These are phyloP conservation scores for Matsumyia berberina DNA, from an alignment of 2,888 invertebrate species.

Conservation along the genomic window DNA sequence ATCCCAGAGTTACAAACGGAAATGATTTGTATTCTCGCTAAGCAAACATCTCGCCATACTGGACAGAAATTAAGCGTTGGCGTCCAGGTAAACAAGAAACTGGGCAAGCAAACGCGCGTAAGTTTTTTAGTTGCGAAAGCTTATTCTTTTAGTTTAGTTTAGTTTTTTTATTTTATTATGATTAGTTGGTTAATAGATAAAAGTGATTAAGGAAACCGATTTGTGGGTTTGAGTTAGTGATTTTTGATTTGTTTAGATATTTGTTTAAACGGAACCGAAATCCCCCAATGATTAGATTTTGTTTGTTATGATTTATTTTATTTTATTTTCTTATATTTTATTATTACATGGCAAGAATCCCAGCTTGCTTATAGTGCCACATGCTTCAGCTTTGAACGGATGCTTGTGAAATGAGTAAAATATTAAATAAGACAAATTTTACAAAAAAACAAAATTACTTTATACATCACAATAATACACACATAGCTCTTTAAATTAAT, in stretches of 20 bases:
- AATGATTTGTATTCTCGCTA: slow-evolving; percentile 94
- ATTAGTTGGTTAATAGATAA: slow-evolving; percentile 24
- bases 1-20: slow-evolving; percentile 96
- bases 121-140: slow-evolving; percentile 87
- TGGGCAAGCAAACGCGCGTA: slow-evolving; percentile 87
- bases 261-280: slow-evolving; percentile 19
- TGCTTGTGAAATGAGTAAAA: slow-evolving; percentile 47
- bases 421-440: slow-evolving; percentile 25
- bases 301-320: slow-evolving; percentile 1
- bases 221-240: slow-evolving; percentile 16
- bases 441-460: slow-evolving; percentile 30
- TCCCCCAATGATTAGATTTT: slow-evolving; percentile 26
- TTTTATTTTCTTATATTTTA: slow-evolving; percentile 3
- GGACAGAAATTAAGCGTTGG: slow-evolving; percentile 92
- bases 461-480: slow-evolving; percentile 31
- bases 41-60: slow-evolving; percentile 95
- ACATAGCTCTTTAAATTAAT: not conserved
- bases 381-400: slow-evolving; percentile 57
- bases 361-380: slow-evolving; percentile 54
- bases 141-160: slow-evolving; percentile 80
- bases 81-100: slow-evolving; percentile 92
- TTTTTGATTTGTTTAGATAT: slow-evolving; percentile 2
- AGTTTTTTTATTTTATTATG: slow-evolving; percentile 46
- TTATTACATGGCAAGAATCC: slow-evolving; percentile 40
- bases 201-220: slow-evolving; percentile 11